phyloP scores from a whole-genome alignment of 2,797 vertebrate genomes.

The Lacerta bilineata region DNA sequence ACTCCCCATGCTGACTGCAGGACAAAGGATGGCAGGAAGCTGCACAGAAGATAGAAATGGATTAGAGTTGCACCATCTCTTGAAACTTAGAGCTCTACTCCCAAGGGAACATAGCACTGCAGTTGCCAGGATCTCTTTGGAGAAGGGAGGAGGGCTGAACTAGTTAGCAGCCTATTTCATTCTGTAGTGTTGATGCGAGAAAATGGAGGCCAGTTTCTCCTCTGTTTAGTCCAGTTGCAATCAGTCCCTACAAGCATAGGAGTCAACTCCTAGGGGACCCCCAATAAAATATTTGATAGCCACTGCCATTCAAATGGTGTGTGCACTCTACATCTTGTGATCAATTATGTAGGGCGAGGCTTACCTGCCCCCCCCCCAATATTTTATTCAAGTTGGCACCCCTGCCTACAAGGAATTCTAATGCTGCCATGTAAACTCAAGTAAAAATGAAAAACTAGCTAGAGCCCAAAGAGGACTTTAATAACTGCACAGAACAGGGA shows the following conservation, averaged over 20 bases:
- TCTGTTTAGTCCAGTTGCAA: neutral
- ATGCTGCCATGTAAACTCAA: too few species aligned
- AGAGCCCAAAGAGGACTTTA: too few species aligned
- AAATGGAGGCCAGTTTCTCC: neutral
- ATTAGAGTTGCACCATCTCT: constrained; percentile 4
- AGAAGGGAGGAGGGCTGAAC: neutral
- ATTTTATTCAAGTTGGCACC: neutral
- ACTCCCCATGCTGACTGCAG: constrained; percentile 82
- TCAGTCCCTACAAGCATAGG: neutral
- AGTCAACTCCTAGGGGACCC: too few species aligned
- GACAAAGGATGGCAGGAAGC: constrained; percentile 82
- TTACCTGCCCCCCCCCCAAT: too few species aligned
- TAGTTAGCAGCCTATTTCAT: neutral
- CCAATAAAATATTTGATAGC: neutral
- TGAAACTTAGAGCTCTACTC: neutral
- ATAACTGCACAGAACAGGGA: too few species aligned
- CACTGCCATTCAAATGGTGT: too few species aligned
- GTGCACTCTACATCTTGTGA: too few species aligned
- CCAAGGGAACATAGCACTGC: too few species aligned
- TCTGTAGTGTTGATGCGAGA: neutral
- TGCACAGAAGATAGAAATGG: constrained; percentile 51
- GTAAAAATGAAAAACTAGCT: neutral
- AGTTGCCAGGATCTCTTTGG: neutral
- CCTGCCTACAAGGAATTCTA: too few species aligned
- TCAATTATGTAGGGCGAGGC: too few species aligned